These are phyloP conservation scores for Tuta absoluta DNA, from an alignment of 2,888 invertebrate genomes.

Conservation along the genomic window DNA sequence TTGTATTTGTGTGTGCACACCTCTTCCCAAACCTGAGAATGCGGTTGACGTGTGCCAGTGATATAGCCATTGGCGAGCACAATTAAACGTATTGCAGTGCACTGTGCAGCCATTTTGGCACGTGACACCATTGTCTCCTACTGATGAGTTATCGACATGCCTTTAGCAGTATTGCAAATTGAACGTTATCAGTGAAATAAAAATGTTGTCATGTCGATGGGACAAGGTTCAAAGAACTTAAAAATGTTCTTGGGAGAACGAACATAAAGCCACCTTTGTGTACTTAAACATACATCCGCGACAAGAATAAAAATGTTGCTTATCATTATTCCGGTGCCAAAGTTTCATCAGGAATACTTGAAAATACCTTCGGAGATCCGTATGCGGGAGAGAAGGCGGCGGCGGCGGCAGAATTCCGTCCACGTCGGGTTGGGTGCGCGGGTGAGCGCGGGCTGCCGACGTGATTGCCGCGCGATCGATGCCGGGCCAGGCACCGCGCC, in stretches of 20 bases:
- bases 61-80: background rate
- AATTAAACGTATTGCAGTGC: background rate
- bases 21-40: background rate
- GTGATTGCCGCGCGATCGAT: conserved; percentile 31
- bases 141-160: background rate
- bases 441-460: conserved; percentile 22
- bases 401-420: conserved; percentile 26
- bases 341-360: conserved; percentile 35
- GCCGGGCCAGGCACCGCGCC: conserved; percentile 22
- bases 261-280: background rate
- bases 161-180: background rate
- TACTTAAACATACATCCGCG: background rate
- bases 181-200: background rate
- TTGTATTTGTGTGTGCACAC: too few species aligned
- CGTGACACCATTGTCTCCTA: conserved; percentile 14
- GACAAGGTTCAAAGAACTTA: conserved; percentile 4
- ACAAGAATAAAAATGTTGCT: conserved; percentile 25
- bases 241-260: background rate
- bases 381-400: conserved; percentile 23
- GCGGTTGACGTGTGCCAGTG: background rate
- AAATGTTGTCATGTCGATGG: background rate
- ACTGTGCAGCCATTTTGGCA: conserved; percentile 8
- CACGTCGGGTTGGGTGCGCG: conserved; percentile 28
- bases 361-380: conserved; percentile 28
- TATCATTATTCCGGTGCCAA: conserved; percentile 39